Conservation (phyloP, 2,113 vertebrate species). For the Cyphotilapia sp. region DNA sequence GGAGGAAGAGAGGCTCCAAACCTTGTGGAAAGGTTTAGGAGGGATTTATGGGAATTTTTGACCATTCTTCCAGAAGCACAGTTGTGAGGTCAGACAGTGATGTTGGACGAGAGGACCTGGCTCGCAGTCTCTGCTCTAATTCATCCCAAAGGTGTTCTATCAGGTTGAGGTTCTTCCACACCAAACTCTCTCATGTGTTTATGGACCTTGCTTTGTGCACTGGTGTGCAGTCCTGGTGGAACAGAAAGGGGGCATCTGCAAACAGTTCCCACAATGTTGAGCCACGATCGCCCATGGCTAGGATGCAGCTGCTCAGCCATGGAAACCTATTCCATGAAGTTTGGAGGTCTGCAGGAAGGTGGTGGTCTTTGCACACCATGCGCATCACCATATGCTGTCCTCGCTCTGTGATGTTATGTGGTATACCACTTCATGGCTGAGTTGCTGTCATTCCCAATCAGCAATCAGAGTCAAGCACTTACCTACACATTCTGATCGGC, state of each 20-base stretch:
- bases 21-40: accelerated
- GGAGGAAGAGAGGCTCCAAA: background rate
- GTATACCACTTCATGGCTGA: background rate
- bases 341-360: background rate
- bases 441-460: background rate
- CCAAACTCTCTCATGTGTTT: background rate
- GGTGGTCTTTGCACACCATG: background rate
- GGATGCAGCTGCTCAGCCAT: background rate
- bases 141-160: background rate
- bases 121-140: background rate
- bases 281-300: accelerated
- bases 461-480: background rate
- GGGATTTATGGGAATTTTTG: background rate
- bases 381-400: background rate
- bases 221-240: background rate
- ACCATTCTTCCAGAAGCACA: background rate
- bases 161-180: background rate
- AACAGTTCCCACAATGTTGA: background rate
- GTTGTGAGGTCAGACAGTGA: background rate
- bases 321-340: background rate
- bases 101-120: background rate
- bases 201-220: background rate
- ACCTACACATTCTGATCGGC: accelerated
- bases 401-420: background rate
- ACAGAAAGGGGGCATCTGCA: accelerated